A percentile compares a stretch with the other conserved stretches of the same genome.
Evolutionary conservation across 2,888 invertebrate genomes (phyloP).

Genomic region (Troilus luridus): DNA sequence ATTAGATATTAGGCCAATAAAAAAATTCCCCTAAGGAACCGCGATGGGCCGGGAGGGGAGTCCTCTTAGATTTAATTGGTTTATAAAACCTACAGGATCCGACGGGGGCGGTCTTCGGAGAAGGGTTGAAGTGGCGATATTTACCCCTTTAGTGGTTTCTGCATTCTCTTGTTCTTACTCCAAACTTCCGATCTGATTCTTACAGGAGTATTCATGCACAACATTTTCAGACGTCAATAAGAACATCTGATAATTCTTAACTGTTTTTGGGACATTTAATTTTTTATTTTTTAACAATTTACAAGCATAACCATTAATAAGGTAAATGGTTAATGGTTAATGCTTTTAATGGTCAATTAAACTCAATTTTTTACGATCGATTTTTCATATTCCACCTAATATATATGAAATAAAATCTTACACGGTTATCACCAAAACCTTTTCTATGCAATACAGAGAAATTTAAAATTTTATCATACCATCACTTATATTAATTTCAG

Average conservation of each 20-base stretch:
- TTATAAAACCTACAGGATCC: slow-evolving; percentile 21
- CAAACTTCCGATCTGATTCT: not conserved
- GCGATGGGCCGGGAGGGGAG: slow-evolving; percentile 13
- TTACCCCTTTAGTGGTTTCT: slow-evolving; percentile 28
- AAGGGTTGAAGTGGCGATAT: slow-evolving; percentile 42
- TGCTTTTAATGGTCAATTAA: too few relatives aligned
- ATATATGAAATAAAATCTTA: too few relatives aligned
- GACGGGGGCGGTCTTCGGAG: not conserved
- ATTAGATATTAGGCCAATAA: slow-evolving; percentile 58
- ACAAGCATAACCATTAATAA: too few relatives aligned
- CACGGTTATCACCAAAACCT: too few relatives aligned
- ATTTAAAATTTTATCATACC: too few relatives aligned
- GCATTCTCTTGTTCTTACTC: not conserved
- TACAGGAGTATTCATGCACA: not conserved
- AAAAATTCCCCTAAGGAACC: slow-evolving; percentile 54
- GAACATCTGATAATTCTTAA: not conserved
- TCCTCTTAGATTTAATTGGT: slow-evolving; percentile 48
- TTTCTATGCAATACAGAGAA: too few relatives aligned
- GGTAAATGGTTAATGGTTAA: too few relatives aligned
- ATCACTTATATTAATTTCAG: too few relatives aligned
- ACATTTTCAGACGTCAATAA: not conserved
- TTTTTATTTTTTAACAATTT: too few relatives aligned
- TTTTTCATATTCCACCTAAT: too few relatives aligned
- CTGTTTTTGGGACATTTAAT: too few relatives aligned
- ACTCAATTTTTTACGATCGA: too few relatives aligned